Evolutionary conservation across 2,888 invertebrate species (phyloP), one percentile per base, ranked within the genome.

Genomic region (Orthosia gothica): DNA sequence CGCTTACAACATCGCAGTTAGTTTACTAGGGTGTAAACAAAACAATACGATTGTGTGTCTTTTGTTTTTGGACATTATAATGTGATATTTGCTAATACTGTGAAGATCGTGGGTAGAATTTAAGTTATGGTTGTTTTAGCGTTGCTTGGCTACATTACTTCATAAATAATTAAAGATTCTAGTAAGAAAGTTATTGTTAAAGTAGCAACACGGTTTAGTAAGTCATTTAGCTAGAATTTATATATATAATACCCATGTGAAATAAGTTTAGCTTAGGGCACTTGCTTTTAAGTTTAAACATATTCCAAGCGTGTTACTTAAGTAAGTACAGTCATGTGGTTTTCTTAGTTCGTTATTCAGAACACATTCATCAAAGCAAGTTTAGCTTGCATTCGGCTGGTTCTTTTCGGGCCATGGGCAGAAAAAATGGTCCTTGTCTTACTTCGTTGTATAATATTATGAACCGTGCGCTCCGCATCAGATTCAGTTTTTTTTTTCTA

Each of bases 351-450:
- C 70, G 82, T 87, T 87, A 91, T 90, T 91, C 89, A 82, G 88
- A 89, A 81, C 89, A 89, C 90, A 92, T 91, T 84, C 76, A 89
- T 91, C 87, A 89, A 88, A 90, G 88, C 88, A 79, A 87, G 87
- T 89, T 88, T 89, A 88, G 89, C 86, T 86, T 87, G 89, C 82
- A 83, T 86, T 84, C 82, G 85, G 91, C 93, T 91, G 92, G 94
- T 94, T 93, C 85, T 94, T 94, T 94, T 94, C 90, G 92, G 93
- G 94, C 91, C 94, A 94, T 80, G 93, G 91, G 83, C 92, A 79
- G 90, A 91, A 93, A 93, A 91, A 91, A 90, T 88, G 79, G 87
- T 90, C 90, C 91, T 92, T 92, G 89, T 89, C 84, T 90, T 81
- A 88, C 88, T 88, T 87, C 70, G 76, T 79, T 82, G 82, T 82